Evolutionary conservation across 2,888 invertebrate species (phyloP), one percentile per base, ranked within the genome.

Genomic region (Eupithecia dodoneata): DNA sequence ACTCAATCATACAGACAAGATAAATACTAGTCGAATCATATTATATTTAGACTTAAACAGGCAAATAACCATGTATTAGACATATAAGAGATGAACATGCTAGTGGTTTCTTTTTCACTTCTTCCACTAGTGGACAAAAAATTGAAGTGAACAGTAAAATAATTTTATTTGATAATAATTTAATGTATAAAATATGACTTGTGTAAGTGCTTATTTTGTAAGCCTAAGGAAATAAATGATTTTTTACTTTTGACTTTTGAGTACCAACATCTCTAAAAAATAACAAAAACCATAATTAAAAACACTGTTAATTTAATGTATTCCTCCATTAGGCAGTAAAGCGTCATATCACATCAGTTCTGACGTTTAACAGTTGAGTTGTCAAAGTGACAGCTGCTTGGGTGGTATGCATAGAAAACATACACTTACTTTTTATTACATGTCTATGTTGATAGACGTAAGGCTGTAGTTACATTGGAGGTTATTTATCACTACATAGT

Each of bases 381-480:
- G 87, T 87, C 88, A 88, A 85, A 85, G 77, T 88, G 85, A 86
- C 86, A 82, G 78, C 84, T 52, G 49, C 82, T 77, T 89, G 88
- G 88, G 88, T 87, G 89, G 89, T 81, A 85, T 84, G 72, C 74
- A 65, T 69, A 77, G 76, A 74, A 73, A 76, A 76, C 70, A 75
- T 71, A 71, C 75, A 13, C 13, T 78, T 83, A 59, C 71, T 81
- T 82, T 79, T 81, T 80, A 74, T 81, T 71, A 66, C 66, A 72
- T 69, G 74, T 65, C 45, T 73, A 66, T 52, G 76, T 74, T 78
- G 76, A 78, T 76, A 69, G 74, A 52, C 15, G 4, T 76, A 69
- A 78, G 52, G 74, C 63, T 52, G 7, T 63, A 41, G 41, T 71
- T 71, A 72, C 5, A n/a, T 6, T 18, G 55, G 55, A 55, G 55